Evolutionary conservation across 1,140 invertebrate genomes (phyloP).

Genomic region (Uloborus diversus): DNA sequence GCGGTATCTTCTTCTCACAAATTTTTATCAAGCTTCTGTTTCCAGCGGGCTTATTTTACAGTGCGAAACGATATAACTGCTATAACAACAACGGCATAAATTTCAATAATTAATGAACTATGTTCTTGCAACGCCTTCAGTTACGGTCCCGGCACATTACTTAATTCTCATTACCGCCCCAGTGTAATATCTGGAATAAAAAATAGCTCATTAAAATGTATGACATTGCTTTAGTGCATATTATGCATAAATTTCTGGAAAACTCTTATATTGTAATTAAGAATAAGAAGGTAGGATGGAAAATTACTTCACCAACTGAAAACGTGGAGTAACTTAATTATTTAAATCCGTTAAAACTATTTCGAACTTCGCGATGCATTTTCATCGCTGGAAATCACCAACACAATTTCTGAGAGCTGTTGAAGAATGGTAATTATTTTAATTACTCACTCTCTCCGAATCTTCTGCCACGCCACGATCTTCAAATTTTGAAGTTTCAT

Average conservation of each 20-base stretch:
- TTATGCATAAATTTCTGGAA: constrained; percentile 17
- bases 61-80: constrained; percentile 11
- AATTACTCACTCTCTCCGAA: background rate
- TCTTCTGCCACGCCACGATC: no score
- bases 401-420: background rate
- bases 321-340: constrained; percentile 42
- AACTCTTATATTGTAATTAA: constrained; percentile 47
- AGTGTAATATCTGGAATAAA: constrained; percentile 5
- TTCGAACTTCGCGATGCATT: constrained; percentile 37
- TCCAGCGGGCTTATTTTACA: background rate
- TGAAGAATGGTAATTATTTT: constrained; percentile 19
- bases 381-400: background rate
- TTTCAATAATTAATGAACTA: constrained; percentile 51
- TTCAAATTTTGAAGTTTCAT: no score
- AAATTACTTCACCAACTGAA: constrained; percentile 26
- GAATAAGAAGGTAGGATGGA: background rate
- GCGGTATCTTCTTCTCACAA: background rate
- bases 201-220: constrained; percentile 35
- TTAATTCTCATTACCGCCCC: constrained; percentile 38
- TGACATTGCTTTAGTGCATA: constrained; percentile 32
- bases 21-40: background rate
- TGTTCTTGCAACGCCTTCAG: constrained; percentile 6
- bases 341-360: constrained; percentile 52
- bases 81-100: constrained; percentile 32
- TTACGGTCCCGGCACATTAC: constrained; percentile 24